A percentile compares a stretch with the other conserved stretches of the same genome.
These are phyloP conservation scores for Carabus problematicus DNA, from an alignment of 2,888 invertebrate species.

Conservation along the genomic window DNA sequence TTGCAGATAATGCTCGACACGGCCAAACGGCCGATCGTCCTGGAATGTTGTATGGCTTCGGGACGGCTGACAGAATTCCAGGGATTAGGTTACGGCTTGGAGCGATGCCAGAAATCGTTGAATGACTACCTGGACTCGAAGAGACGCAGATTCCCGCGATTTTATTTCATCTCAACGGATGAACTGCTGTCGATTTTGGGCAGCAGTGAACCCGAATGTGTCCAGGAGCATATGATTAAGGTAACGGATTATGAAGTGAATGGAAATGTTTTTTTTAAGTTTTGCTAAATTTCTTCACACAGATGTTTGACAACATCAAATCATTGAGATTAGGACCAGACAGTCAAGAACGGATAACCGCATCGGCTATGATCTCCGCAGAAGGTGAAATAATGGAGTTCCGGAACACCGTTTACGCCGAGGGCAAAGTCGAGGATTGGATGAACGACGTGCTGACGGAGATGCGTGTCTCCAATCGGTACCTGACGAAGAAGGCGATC, in stretches of 20 bases:
- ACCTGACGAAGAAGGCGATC: conserved; percentile 85
- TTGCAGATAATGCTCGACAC: conserved; percentile 85
- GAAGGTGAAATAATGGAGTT: conserved; percentile 91
- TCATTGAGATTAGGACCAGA: conserved; percentile 74
- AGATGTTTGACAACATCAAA: conserved; percentile 93
- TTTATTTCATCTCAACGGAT: conserved; percentile 94
- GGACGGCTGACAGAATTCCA: conserved; percentile 81
- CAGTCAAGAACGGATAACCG: conserved; percentile 70
- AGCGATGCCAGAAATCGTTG: conserved; percentile 89
- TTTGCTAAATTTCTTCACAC: conserved; percentile 48
- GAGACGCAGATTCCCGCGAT: conserved; percentile 85
- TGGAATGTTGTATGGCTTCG: conserved; percentile 76
- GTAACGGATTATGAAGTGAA: conserved; percentile 56
- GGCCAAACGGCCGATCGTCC: conserved; percentile 78
- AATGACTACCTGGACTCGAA: conserved; percentile 91
- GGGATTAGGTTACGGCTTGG: conserved; percentile 75
- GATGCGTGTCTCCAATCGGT: conserved; percentile 85
- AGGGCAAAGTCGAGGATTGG: conserved; percentile 91
- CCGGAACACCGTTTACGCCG: conserved; percentile 71
- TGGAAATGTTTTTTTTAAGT: conserved; percentile 8
- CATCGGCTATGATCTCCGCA: conserved; percentile 84
- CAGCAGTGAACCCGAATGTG: conserved; percentile 81
- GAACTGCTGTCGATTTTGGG: conserved; percentile 89
- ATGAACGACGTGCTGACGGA: conserved; percentile 85
- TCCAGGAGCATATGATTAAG: conserved; percentile 94